Conservation (phyloP, 2,797 vertebrate species). For the Poeciliopsis infans region DNA sequence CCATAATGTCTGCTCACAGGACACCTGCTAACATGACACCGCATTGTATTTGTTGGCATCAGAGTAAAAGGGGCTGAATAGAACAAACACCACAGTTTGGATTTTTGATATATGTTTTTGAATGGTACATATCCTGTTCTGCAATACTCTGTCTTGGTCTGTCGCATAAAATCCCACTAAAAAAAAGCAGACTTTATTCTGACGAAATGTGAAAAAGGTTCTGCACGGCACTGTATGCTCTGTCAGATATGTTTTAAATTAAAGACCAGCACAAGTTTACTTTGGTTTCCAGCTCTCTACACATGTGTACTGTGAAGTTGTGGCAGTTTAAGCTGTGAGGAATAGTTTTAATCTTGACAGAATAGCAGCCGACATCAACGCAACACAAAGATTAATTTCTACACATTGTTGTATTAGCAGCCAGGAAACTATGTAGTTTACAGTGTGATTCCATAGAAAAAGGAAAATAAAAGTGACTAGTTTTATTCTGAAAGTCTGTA, state of each 20-base stretch:
- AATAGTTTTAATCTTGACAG: conserved; percentile 64
- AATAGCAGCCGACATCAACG: conserved; percentile 76
- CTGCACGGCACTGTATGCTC: not conserved
- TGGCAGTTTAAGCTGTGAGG: conserved; percentile 81
- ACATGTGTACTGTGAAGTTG: conserved; percentile 70
- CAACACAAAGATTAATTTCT: conserved; percentile 63
- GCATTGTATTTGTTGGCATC: not conserved
- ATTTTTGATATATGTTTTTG: not conserved
- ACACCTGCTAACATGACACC: not conserved
- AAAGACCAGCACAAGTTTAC: conserved; percentile 72
- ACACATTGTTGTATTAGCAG: conserved; percentile 74
- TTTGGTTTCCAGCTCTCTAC: conserved; percentile 81
- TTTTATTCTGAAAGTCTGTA: conserved; percentile 52
- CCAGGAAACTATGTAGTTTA: conserved; percentile 73
- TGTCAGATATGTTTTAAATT: conserved; percentile 32
- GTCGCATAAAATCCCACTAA: not conserved
- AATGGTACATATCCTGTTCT: not conserved
- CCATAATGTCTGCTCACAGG: not conserved
- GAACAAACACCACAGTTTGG: not conserved
- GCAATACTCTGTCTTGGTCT: not conserved
- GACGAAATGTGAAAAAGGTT: not conserved
- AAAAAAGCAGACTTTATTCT: not conserved
- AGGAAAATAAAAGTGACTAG: conserved; percentile 31
- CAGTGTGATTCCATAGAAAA: conserved; percentile 74
- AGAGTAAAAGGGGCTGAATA: not conserved